Conservation (phyloP, 2,113 vertebrate species). For the Oriolus oriolus region DNA sequence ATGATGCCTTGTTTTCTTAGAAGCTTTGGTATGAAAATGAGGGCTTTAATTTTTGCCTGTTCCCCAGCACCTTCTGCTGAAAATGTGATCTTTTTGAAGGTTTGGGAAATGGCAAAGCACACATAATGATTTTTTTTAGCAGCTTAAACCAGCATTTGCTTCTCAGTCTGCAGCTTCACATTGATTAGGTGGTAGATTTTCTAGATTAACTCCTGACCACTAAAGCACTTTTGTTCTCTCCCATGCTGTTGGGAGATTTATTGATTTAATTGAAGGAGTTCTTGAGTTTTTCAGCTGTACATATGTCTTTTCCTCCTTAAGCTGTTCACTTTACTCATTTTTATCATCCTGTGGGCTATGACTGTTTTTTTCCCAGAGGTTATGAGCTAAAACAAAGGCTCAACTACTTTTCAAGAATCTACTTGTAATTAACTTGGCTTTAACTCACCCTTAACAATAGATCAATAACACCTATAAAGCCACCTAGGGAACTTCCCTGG, state of each 20-base stretch:
- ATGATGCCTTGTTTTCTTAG: not conserved
- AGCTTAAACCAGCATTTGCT: not conserved
- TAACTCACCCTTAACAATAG: not conserved
- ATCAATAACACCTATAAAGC: not conserved
- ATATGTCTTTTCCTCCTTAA: conserved; percentile 1
- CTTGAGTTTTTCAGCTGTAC: not conserved
- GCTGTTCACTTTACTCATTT: not conserved
- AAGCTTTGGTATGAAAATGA: not conserved
- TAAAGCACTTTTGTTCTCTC: not conserved
- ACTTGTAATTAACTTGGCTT: conserved; percentile 3
- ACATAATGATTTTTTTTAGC: not conserved
- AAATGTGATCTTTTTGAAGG: not conserved
- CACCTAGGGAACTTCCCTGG: not conserved
- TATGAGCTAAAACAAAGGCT: not conserved
- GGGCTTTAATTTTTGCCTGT: not conserved
- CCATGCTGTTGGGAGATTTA: not conserved
- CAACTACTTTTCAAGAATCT: not conserved
- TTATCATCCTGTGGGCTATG: not conserved
- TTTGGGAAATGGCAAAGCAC: not conserved
- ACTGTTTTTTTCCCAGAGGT: not conserved
- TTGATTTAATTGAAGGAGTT: conserved; percentile 13
- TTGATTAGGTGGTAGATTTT: conserved; percentile 18
- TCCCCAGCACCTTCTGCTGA: not conserved
- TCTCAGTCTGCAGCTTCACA: not conserved
- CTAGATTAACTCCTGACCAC: conserved; percentile 4